A percentile compares a stretch with the other conserved stretches of the same genome.
Conservation (phyloP, 2,888 invertebrate genomes). For the Cantharis lateralis region DNA sequence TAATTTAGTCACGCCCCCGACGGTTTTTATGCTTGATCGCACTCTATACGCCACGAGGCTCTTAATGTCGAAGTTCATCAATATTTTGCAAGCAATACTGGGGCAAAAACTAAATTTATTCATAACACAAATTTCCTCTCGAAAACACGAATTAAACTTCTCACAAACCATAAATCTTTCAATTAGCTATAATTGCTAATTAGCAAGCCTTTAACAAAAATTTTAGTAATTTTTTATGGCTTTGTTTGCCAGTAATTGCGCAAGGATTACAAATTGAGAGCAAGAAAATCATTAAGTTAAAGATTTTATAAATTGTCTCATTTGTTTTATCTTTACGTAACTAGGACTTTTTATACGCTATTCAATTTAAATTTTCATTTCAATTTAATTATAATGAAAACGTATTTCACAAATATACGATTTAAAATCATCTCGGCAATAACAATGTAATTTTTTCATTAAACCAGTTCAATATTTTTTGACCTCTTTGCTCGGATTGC, state of each 20-base stretch:
- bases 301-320: neutral
- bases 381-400: neutral
- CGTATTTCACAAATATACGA: neutral
- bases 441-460: neutral
- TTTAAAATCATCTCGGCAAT: neutral
- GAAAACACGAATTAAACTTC: neutral
- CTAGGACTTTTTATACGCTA: neutral
- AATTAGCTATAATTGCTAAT: neutral
- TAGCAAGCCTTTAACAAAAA: neutral
- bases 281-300: neutral
- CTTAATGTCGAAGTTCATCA: neutral
- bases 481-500: neutral
- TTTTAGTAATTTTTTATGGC: neutral
- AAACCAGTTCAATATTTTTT: neutral
- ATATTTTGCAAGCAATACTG: neutral
- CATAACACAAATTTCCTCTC: neutral
- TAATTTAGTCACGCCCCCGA: neutral
- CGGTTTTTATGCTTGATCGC: neutral
- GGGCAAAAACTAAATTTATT: neutral
- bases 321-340: neutral
- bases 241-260: neutral
- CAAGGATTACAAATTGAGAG: neutral
- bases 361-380: neutral
- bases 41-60: neutral
- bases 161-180: neutral